phyloP scores from a whole-genome alignment of 2,888 invertebrate species.

The Pyrocoelia pectoralis region DNA sequence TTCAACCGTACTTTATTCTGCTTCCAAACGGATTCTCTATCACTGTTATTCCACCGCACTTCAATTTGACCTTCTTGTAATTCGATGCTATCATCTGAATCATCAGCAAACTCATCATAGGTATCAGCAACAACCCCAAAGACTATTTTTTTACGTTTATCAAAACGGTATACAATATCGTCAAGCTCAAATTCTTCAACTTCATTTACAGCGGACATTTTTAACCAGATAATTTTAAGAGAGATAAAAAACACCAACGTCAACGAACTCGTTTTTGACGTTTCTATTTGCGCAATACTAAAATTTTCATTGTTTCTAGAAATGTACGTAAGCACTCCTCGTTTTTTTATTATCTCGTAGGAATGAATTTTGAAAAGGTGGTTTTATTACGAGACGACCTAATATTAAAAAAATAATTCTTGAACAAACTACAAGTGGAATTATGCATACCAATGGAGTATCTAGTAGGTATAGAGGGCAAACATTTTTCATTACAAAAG shows the following conservation, averaged over 20 bases:
- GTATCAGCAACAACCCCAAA: slow-evolving; percentile 93
- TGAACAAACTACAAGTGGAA: too few species aligned
- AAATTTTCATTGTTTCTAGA: too few species aligned
- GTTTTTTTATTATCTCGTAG: too few species aligned
- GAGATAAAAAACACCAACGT: slow-evolving; percentile 47
- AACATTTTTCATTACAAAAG: too few species aligned
- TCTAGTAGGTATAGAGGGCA: too few species aligned
- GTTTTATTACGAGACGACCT: too few species aligned
- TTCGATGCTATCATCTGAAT: slow-evolving; percentile 76
- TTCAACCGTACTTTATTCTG: slow-evolving; percentile 79
- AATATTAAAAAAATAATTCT: too few species aligned
- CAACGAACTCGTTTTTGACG: slow-evolving; percentile 34
- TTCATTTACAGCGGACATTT: slow-evolving; percentile 41
- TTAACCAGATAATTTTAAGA: slow-evolving; percentile 43
- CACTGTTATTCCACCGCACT: slow-evolving; percentile 78
- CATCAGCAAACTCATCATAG: slow-evolving; percentile 87
- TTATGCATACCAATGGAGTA: too few species aligned
- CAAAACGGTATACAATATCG: slow-evolving; percentile 80
- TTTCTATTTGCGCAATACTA: slow-evolving; percentile 15
- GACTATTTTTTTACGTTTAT: slow-evolving; percentile 84
- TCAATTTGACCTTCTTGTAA: slow-evolving; percentile 86
- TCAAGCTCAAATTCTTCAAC: slow-evolving; percentile 59
- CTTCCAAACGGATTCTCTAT: slow-evolving; percentile 53
- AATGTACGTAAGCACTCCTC: too few species aligned
- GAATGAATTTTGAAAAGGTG: too few species aligned